Percentiles rank a stretch among this genome's conserved stretches.
Evolutionary conservation across 2,888 invertebrate genomes (phyloP).

Genomic region (Polydesmus complanatus): DNA sequence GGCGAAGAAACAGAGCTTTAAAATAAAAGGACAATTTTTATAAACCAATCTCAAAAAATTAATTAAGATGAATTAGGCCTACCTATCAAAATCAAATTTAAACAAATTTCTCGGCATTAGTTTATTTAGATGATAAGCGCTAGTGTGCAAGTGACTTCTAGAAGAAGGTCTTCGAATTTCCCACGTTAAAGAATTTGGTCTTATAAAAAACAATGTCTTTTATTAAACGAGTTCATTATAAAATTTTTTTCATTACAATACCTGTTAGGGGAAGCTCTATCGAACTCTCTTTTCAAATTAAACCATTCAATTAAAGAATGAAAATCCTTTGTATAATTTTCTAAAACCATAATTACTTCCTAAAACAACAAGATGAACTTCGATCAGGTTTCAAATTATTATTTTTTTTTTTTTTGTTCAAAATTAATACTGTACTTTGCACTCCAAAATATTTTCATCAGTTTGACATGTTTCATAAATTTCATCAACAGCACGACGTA

Average conservation of each 20-base stretch:
- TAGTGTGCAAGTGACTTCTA: conserved; percentile 29
- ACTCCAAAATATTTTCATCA: conserved; percentile 84
- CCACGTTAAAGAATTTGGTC: conserved; percentile 83
- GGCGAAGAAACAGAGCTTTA: neutral
- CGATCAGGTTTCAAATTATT: too few species aligned
- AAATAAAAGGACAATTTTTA: too few species aligned
- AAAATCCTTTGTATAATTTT: conserved; percentile 88
- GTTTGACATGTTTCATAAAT: conserved; percentile 92
- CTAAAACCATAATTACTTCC: conserved; percentile 86
- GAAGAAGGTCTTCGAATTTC: conserved; percentile 82
- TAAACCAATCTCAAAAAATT: neutral
- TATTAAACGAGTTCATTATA: neutral
- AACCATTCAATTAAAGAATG: conserved; percentile 87
- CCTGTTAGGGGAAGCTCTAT: conserved; percentile 56
- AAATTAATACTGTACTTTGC: conserved; percentile 38
- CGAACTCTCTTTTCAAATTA: conserved; percentile 83
- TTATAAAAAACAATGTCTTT: conserved; percentile 23
- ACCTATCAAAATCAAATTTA: neutral
- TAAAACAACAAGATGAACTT: conserved; percentile 30
- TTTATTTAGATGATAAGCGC: neutral
- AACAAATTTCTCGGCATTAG: neutral
- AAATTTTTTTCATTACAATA: neutral
- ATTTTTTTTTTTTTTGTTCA: too few species aligned
- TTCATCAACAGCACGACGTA: conserved; percentile 83
- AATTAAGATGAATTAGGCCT: neutral